Percentiles rank a stretch among this genome's conserved stretches.
These are phyloP conservation scores for Corydoras maculifer DNA, from an alignment of 2,113 vertebrate genomes.

Conservation along the genomic window DNA sequence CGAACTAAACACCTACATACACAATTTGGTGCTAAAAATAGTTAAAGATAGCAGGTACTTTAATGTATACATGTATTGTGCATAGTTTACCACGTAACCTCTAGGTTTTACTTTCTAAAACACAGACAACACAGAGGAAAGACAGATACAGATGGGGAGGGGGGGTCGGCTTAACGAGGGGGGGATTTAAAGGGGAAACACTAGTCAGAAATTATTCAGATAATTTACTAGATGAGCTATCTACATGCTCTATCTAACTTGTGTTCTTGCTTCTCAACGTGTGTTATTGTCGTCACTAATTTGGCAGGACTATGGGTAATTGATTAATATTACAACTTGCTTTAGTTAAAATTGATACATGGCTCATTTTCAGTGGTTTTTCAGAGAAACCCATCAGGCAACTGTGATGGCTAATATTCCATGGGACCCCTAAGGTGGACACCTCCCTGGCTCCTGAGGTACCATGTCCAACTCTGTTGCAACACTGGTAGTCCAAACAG, in stretches of 20 bases:
- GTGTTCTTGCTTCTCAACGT: no score
- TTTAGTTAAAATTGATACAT: slow-evolving; percentile 17
- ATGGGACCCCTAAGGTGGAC: slow-evolving; percentile 4
- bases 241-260: not conserved
- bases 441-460: not conserved
- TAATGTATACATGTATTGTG: slow-evolving; percentile 28
- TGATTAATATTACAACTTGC: not conserved
- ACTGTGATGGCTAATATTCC: slow-evolving; percentile 24
- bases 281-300: no score
- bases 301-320: no score
- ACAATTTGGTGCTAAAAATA: slow-evolving; percentile 8
- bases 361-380: slow-evolving; percentile 18
- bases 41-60: not conserved
- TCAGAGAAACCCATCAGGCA: slow-evolving; percentile 14
- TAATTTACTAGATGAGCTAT: not conserved
- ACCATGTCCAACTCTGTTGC: slow-evolving; percentile 67
- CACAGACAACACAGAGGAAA: slow-evolving; percentile 55
- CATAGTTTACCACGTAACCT: slow-evolving; percentile 16
- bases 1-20: slow-evolving; percentile 13
- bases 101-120: slow-evolving; percentile 25
- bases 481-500: slow-evolving; percentile 63
- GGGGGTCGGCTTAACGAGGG: slow-evolving; percentile 14
- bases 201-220: slow-evolving; percentile 22
- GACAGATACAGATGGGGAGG: slow-evolving; percentile 44
- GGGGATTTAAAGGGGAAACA: slow-evolving; percentile 58